Percentiles rank a stretch among this genome's conserved stretches.
Conservation (phyloP, 1,140 invertebrate genomes). For the Zaprionus davidi region DNA sequence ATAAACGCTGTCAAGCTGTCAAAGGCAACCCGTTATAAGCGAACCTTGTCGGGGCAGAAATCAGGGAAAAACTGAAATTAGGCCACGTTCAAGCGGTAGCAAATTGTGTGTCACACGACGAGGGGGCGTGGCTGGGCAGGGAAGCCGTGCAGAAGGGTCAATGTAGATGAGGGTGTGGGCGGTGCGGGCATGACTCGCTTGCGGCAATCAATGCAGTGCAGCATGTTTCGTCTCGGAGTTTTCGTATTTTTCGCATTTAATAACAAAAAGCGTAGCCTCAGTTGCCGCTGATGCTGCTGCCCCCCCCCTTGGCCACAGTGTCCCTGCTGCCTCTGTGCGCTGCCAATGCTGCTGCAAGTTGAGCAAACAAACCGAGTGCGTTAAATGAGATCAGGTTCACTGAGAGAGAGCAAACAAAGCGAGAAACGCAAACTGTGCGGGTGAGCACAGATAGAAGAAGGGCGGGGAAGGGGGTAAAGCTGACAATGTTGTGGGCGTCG, state of each 20-base stretch:
- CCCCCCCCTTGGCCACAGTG: not conserved
- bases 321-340: constrained; percentile 31
- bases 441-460: not conserved
- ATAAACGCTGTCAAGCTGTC: constrained; percentile 49
- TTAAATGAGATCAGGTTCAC: constrained; percentile 73
- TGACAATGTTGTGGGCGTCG: constrained; percentile 48
- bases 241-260: constrained; percentile 53
- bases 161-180: not conserved
- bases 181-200: not conserved
- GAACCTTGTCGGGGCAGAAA: constrained; percentile 32
- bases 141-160: not conserved
- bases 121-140: not conserved
- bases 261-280: constrained; percentile 53
- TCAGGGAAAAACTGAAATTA: constrained; percentile 59
- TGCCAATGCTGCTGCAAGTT: constrained; percentile 33
- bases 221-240: constrained; percentile 47
- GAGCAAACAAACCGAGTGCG: constrained; percentile 64
- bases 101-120: constrained; percentile 44
- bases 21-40: constrained; percentile 55
- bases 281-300: constrained; percentile 21
- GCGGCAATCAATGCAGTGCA: constrained; percentile 59
- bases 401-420: constrained; percentile 28
- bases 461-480: not conserved
- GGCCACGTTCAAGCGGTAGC: constrained; percentile 59
- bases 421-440: not conserved